Evolutionary conservation across 2,113 vertebrate genomes (phyloP), one percentile per base, ranked within the genome.

Genomic region (Catharus minimus): DNA sequence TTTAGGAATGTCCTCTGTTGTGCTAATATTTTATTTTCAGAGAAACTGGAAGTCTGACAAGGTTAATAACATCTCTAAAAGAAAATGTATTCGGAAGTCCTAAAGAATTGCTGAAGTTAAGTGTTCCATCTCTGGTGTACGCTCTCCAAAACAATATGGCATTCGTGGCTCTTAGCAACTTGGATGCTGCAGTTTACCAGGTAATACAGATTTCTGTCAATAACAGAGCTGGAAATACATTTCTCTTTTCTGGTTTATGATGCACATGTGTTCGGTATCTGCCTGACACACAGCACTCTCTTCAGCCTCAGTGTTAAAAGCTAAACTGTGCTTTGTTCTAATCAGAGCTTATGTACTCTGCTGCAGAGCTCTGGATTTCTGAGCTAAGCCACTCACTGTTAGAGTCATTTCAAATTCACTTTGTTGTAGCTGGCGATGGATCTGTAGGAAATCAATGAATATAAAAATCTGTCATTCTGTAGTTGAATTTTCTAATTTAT

Each of bases 91-190:
- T 99, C 0, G 96, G 96, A 77, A 99, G 98, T 78, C 98, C 98
- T 9, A 98, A 81, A 76, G 99, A 99, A 75, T 88, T 99, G 94
- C 94, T 99, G 60, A 99, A 99, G 95, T 96, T 99, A 89, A 98
- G 99, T 26, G 98, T 99, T 50, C 99, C 99, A 2, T 99, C 99
- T 1, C 4, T 99, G 23, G 99, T 99, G 18, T 99, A 99, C 1
- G 99, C 98, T 16, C 9, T 99, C 56, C 99, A 99, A 96, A 99
- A 99, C 91, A 99, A 99, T 87, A 99, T 99, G 99, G 99, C 98
- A 2, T 99, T 99, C 49, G 55, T 99, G 67, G 99, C 99, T 9
- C 97, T 99, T 47, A 99, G 99, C 91, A 99, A 99, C 93, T 97
- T 99, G 56, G 99, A 99, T 89, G 99, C 99, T 21, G 99, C 99